A percentile compares a stretch with the other conserved stretches of the same genome.
These are phyloP conservation scores for Thunnus albacares DNA, from an alignment of 2,797 vertebrate species.

Conservation along the genomic window DNA sequence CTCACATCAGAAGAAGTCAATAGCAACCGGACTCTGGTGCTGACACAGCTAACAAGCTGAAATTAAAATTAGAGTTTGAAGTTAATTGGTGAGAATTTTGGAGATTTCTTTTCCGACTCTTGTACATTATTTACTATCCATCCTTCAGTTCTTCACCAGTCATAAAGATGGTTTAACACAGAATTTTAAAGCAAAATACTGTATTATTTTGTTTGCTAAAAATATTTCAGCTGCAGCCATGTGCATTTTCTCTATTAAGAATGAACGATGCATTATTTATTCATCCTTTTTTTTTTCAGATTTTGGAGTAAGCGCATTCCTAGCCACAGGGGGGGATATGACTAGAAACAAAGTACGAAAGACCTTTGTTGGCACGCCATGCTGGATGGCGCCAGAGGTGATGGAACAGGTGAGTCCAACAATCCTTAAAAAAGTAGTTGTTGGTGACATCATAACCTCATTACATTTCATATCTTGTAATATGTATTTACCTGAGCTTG, in stretches of 20 bases:
- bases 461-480: background rate
- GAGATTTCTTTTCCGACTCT: too few relatives aligned
- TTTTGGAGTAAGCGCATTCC: constrained; percentile 98
- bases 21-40: background rate
- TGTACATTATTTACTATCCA: background rate
- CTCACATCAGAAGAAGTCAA: background rate
- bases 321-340: constrained; percentile 96
- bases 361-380: constrained; percentile 98
- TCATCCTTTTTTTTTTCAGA: constrained; percentile 79
- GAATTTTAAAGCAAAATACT: background rate
- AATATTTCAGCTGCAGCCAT: too few relatives aligned
- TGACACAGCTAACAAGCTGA: background rate
- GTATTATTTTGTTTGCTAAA: background rate
- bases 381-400: constrained; percentile 99
- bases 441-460: background rate
- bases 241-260: background rate
- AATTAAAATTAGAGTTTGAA: too few relatives aligned
- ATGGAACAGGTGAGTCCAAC: constrained; percentile 94
- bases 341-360: constrained; percentile 99
- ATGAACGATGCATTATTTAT: background rate
- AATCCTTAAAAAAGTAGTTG: background rate
- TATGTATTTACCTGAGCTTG: constrained; percentile 17
- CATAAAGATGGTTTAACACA: background rate
- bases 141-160: background rate
- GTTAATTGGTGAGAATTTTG: background rate